Evolutionary conservation across 2,113 vertebrate genomes (phyloP), one percentile per base, ranked within the genome.

Genomic region (Odobenus rosmarus): DNA sequence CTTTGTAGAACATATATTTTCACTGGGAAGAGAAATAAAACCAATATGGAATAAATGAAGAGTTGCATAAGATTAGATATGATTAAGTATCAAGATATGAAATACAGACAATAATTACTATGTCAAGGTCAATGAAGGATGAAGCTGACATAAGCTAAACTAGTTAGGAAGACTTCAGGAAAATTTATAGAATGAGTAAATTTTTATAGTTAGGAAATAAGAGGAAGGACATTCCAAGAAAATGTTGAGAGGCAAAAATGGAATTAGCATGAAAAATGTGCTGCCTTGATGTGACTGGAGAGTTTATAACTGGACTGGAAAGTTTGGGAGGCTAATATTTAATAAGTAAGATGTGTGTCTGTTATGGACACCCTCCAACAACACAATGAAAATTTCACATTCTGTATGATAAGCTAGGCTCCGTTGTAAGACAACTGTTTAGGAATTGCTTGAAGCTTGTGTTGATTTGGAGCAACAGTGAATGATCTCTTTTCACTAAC

Each of bases 21-120:
- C 28, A 46, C 9, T 89, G 36, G 39, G 14, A 62, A 92, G 51
- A 51, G 91, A 96, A 95, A 62, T 51, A 93, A 97, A 96, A 72
- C 8, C 23, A 61, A 46, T n/a, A 69, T 69, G 4, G 0, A 95
- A n/a, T 12, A 92, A 89, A 81, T 39, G 71, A 26, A 76, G 10
- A 36, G 42, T 55, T 69, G 33, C 11, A 26, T 49, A 93, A 74
- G 13, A 81, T 79, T 96, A 88, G 55, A 55, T 95, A 81, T 61
- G 7, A 80, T 80, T 93, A 55, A 42, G 36, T 61, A 84, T 79
- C n/a, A 55, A 90, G 16, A 51, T 87, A 79, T 28, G 18, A 74
- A 67, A 2, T 67, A 31, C 18, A 69, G 28, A 23, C 16, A 90
- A 18, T 81, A 90, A 72, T 88, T 76, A 71, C 55, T 57, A 4